These are phyloP conservation scores for Corydoras sp. DNA, from an alignment of 2,113 vertebrate species.

Conservation along the genomic window DNA sequence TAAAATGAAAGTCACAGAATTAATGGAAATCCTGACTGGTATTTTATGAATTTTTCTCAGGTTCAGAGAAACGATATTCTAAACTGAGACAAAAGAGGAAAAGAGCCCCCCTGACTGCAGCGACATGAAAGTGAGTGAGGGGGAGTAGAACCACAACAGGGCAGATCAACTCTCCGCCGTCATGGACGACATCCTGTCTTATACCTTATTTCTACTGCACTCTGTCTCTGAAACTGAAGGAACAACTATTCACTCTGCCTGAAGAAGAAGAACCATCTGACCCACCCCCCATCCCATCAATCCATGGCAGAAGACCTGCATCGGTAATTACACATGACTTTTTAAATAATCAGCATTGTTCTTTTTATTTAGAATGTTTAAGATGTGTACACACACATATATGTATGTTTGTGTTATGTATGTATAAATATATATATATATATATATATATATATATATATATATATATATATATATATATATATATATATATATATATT, in stretches of 20 bases:
- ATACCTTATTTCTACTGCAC: constrained; percentile 17
- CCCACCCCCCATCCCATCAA: not conserved
- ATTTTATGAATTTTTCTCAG: too few relatives aligned
- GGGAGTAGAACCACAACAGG: constrained; percentile 66
- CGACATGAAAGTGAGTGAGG: constrained; percentile 61
- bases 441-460: not conserved
- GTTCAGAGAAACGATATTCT: constrained; percentile 9
- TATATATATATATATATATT: not conserved
- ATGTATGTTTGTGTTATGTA: not conserved
- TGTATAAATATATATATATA: not conserved
- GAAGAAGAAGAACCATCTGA: constrained; percentile 19
- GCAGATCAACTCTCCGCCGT: constrained; percentile 44
- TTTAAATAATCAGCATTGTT: not conserved
- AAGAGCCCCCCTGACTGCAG: constrained; percentile 50
- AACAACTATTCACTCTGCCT: constrained; percentile 20
- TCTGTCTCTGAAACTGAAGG: constrained; percentile 33
- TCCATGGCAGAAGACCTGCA: not conserved
- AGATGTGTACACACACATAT: not conserved
- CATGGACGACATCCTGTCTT: constrained; percentile 69
- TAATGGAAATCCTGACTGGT: too few relatives aligned
- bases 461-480: not conserved
- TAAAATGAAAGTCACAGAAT: too few relatives aligned
- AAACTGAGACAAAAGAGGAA: constrained; percentile 28
- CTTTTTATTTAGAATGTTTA: not conserved
- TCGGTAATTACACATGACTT: constrained; percentile 28